A percentile compares a stretch with the other conserved stretches of the same genome.
Conservation (phyloP, 2,113 vertebrate genomes). For the Clinocottus analis region DNA sequence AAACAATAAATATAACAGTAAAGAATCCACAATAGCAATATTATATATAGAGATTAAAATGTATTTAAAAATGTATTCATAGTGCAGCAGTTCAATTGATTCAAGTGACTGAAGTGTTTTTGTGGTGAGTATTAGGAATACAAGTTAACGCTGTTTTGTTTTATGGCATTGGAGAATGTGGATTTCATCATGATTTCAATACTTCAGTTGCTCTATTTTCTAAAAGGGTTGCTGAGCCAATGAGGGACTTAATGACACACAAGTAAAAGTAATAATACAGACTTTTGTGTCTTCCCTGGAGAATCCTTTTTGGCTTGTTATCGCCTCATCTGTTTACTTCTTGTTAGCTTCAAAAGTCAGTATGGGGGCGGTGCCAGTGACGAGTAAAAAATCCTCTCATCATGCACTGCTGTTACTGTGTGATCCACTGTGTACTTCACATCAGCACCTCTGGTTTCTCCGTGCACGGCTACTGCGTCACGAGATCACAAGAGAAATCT, state of each 20-base stretch:
- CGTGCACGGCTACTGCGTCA: not conserved
- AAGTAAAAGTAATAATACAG: not conserved
- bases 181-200: conserved; percentile 23
- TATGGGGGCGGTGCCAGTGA: conserved; percentile 11
- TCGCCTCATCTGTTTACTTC: conserved; percentile 33
- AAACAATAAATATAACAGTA: too few relatives aligned
- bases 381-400: conserved; percentile 14
- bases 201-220: not conserved
- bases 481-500: not conserved
- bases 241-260: conserved; percentile 1
- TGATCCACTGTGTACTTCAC: conserved; percentile 11
- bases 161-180: not conserved
- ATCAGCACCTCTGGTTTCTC: not conserved
- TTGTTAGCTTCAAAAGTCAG: conserved; percentile 33
- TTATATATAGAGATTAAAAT: too few relatives aligned
- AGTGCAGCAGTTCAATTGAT: too few relatives aligned
- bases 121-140: conserved; percentile 17
- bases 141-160: conserved; percentile 38
- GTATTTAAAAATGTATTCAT: too few relatives aligned
- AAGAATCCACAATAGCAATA: too few relatives aligned
- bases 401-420: not conserved
- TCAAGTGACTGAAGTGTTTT: too few relatives aligned
- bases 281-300: conserved; percentile 9
- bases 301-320: not conserved
- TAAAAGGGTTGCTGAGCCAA: not conserved